Evolutionary conservation across 1,140 invertebrate species (phyloP), one percentile per base, ranked within the genome.

Genomic region (Caenorhabditis latens): DNA sequence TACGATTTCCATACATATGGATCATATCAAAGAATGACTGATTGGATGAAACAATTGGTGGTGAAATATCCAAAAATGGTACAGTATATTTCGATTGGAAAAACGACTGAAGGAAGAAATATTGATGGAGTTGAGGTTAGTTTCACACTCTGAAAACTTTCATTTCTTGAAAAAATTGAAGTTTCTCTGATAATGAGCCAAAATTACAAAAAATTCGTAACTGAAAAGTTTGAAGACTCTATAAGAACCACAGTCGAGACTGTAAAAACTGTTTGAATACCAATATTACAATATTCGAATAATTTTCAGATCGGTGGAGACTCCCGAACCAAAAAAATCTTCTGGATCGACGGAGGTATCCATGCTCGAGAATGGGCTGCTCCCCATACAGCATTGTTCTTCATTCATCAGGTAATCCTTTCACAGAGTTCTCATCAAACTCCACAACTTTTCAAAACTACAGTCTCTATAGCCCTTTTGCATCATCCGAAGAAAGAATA

Each of bases 331-430:
- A 92, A 92, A 82, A 88, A 91, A 71, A 88, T 90, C 11, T 90
- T 92, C 86, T 92, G 92, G 91, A 91, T 92, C 21, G 91, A 92
- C 88, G 90, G 65, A 7, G 91, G 91, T 9, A 91, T 91, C 24
- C 91, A 91, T 84, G 91, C 91, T 13, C 46, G 89, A 57, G 91
- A 91, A 85, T 92, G 91, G 91, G 92, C 91, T 9, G 90, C 91
- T 40, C 88, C 91, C 13, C 92, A 93, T 86, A 92, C 92, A 2
- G 90, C 92, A 40, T 86, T 92, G 24, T 93, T 90, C 67, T 93
- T 93, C 83, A 92, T 92, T 61, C 90, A 93, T 87, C 90, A 92
- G 87, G 91, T 90, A 71, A 63, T 53, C 32, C 32, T 2, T 2
- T 32, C 32, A 32, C 32, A 32, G 32, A 32, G 32, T 32, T 1